Conservation (phyloP, 2,888 invertebrate genomes). For the Tineola bisselliella region DNA sequence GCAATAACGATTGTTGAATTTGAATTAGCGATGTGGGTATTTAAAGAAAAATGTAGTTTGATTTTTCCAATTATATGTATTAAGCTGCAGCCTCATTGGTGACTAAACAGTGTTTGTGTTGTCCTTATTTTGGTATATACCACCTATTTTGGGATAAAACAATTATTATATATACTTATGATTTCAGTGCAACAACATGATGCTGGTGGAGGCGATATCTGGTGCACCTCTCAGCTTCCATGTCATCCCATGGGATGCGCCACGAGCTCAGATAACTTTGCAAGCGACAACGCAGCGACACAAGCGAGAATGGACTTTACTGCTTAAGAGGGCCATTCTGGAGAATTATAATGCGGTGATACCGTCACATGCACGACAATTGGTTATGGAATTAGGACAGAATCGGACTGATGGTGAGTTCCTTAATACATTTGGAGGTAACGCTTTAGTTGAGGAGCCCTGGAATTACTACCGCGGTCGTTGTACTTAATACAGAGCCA, state of each 20-base stretch:
- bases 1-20: too few relatives aligned
- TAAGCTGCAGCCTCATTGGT: too few relatives aligned
- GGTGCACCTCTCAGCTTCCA: conserved; percentile 96
- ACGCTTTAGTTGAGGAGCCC: too few relatives aligned
- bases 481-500: too few relatives aligned
- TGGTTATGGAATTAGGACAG: conserved; percentile 89
- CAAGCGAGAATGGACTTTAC: conserved; percentile 78
- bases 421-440: too few relatives aligned
- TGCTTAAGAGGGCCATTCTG: conserved; percentile 77
- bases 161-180: conserved; percentile 16
- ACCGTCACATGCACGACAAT: conserved; percentile 91
- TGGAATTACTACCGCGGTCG: too few relatives aligned
- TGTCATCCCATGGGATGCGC: conserved; percentile 96
- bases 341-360: conserved; percentile 94
- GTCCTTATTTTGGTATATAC: too few relatives aligned
- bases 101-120: too few relatives aligned
- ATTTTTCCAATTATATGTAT: too few relatives aligned
- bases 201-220: conserved; percentile 94
- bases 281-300: conserved; percentile 85
- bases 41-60: too few relatives aligned
- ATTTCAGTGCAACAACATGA: conserved; percentile 93
- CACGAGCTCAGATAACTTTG: conserved; percentile 88
- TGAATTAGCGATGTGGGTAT: too few relatives aligned
- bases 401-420: conserved; percentile 73
- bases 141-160: too few relatives aligned